Evolutionary conservation across 2,113 vertebrate species (phyloP).

Genomic region (Chaetura pelagica): DNA sequence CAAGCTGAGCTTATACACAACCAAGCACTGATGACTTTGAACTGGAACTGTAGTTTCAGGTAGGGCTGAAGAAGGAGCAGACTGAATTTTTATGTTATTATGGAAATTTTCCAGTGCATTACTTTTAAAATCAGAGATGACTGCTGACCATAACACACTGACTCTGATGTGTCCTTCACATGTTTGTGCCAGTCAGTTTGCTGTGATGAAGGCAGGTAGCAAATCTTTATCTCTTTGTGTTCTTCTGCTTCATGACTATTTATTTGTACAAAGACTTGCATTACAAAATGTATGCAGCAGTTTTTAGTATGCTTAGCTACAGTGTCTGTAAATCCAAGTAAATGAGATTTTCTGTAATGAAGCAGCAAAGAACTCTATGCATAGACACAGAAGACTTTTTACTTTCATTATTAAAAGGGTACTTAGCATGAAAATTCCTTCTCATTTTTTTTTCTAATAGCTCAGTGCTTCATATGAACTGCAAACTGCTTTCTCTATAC

Average conservation of each 20-base stretch:
- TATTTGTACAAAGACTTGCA: not conserved
- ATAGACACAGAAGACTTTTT: conserved; percentile 4
- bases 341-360: conserved; percentile 19
- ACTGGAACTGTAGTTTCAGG: not conserved
- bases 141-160: not conserved
- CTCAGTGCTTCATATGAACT: not conserved
- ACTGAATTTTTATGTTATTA: not conserved
- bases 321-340: conserved; percentile 17
- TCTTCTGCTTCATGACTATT: not conserved
- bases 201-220: not conserved
- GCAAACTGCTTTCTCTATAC: not conserved
- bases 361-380: not conserved
- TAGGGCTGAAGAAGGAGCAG: not conserved
- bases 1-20: not conserved
- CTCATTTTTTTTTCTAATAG: not conserved
- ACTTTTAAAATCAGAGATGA: not conserved
- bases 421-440: conserved; percentile 17
- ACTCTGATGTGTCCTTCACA: not conserved
- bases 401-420: conserved; percentile 31
- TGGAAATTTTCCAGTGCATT: not conserved
- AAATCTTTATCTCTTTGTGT: not conserved
- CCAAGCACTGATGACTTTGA: not conserved
- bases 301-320: not conserved
- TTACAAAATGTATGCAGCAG: fast-evolving
- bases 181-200: fast-evolving